Evolutionary conservation across 2,888 invertebrate species (phyloP), one percentile per base, ranked within the genome.

Genomic region (Rutpela maculata): DNA sequence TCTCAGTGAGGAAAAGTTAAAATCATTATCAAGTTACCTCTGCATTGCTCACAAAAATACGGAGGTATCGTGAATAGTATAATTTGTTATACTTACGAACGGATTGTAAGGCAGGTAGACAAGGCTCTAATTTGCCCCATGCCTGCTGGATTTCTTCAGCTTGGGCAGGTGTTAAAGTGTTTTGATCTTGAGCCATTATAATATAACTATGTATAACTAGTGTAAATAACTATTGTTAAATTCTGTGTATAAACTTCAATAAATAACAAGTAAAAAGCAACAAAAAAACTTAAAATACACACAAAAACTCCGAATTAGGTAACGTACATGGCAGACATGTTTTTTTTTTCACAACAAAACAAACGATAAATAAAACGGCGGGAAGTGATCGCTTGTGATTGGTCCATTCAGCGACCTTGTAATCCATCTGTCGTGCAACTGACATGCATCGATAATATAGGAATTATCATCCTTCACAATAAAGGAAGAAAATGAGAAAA

Each of bases 71-170:
- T 35, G 6, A 6, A 35, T 35, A 6, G 7, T 7, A 35, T 35
- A 0, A 35, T 35, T 35, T 35, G 31, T 9, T 35, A 26, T n/a
- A 57, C 69, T 69, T 74, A 77, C 74, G 70, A 19, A 66, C 55
- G 0, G 66, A 60, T 19, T 74, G 10, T 15, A 77, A 62, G 22
- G 57, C 55, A 35, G 70, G 17, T 22, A 70, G 18, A n/a, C 57
- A 63, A 50, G 74, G 38, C 12, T 70, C 62, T 63, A 75, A 26
- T 68, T 22, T 68, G 12, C 60, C 74, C 72, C 78, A 72, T 7
- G 70, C 43, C 11, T n/a, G 11, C 60, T 43, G 19, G 60, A 9
- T 17, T 59, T 1, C 50, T n/a, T 50, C 15, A n/a, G n/a, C n/a
- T 43, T 38, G 63, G 1, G 43, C n/a, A 12, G 60, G 60, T 10